Evolutionary conservation across 2,888 invertebrate species (phyloP).

Genomic region (Pilophorus perplexus): DNA sequence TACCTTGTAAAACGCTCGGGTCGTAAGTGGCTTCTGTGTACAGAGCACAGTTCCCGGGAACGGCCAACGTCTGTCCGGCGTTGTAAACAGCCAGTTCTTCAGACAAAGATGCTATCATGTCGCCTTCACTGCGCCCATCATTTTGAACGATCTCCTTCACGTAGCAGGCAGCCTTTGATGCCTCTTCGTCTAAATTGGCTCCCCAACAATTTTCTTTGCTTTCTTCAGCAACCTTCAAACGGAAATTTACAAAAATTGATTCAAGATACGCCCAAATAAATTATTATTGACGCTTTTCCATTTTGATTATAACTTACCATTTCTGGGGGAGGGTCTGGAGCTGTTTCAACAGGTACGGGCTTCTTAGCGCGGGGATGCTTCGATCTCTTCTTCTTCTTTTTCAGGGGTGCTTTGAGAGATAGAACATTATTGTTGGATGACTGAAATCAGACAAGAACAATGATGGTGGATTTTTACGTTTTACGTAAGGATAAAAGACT

Average conservation of each 20-base stretch:
- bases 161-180: constrained; percentile 18
- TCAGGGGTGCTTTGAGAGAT: constrained; percentile 14
- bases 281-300: too few species aligned
- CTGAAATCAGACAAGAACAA: constrained; percentile 11
- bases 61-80: constrained; percentile 2
- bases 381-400: constrained; percentile 20
- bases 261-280: too few species aligned
- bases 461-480: too few species aligned
- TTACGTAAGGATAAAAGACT: too few species aligned
- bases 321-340: constrained; percentile 13
- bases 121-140: constrained; percentile 27
- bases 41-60: constrained; percentile 7
- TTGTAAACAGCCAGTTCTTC: constrained; percentile 40
- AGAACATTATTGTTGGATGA: constrained; percentile 36
- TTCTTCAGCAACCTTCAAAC: constrained; percentile 26
- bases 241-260: neutral
- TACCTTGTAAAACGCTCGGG: constrained; percentile 19
- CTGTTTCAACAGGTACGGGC: neutral
- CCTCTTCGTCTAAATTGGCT: constrained; percentile 20
- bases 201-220: constrained; percentile 40
- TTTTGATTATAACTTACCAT: neutral
- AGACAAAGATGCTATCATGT: constrained; percentile 34
- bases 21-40: constrained; percentile 23
- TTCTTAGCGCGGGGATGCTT: constrained; percentile 19
- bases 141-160: constrained; percentile 28